Percentiles rank a stretch among this genome's conserved stretches.
These are phyloP conservation scores for Stegostoma tigrinum DNA, from an alignment of 2,113 vertebrate genomes.

Conservation along the genomic window DNA sequence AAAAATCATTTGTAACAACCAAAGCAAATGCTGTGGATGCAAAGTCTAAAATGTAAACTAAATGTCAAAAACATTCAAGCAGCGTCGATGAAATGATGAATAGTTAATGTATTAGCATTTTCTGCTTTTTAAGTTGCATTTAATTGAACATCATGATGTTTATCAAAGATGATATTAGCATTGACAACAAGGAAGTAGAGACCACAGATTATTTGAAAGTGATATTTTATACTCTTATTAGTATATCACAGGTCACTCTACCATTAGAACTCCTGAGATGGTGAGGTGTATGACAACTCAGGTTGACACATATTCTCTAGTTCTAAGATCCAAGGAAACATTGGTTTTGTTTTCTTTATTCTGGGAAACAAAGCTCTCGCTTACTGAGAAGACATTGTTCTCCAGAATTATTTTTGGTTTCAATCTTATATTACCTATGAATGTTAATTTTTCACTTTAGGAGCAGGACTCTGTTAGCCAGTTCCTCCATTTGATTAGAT, in stretches of 20 bases:
- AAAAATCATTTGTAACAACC: neutral
- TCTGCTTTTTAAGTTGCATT: neutral
- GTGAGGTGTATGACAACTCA: neutral
- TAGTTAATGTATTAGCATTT: neutral
- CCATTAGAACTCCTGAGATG: neutral
- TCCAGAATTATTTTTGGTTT: neutral
- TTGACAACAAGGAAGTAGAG: neutral
- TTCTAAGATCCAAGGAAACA: neutral
- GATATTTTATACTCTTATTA: neutral
- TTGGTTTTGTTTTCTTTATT: neutral
- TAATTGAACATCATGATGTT: neutral
- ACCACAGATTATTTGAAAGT: neutral
- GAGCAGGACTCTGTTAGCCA: neutral
- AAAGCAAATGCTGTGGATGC: neutral
- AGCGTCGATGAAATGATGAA: neutral
- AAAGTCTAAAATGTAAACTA: neutral
- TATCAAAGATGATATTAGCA: neutral
- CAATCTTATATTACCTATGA: neutral
- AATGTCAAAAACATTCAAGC: neutral
- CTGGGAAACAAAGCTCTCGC: neutral
- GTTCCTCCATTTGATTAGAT: neutral
- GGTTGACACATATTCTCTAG: neutral
- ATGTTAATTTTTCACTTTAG: neutral
- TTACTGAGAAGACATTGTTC: neutral
- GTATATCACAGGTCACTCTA: neutral